Base-by-base conservation (phyloP, 2,113 vertebrate genomes). In the Tyrannus savana region DNA sequence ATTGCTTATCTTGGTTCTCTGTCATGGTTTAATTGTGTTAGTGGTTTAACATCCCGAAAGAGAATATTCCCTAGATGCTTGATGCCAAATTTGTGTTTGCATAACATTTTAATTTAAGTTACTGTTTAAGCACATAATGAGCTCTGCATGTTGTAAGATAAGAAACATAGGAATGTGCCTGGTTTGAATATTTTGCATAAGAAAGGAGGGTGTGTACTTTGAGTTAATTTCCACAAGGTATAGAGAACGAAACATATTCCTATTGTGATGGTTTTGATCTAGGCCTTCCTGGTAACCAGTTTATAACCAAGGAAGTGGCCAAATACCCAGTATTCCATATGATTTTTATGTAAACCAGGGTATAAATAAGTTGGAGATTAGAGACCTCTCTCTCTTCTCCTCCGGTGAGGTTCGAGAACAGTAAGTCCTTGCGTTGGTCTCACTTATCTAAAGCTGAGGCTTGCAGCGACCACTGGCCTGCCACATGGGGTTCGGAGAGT, bases 71-170 rank as follows among this genome's bases (percentile, higher is more conserved):
- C n/a, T 69, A 68, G 47, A 28, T 84, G 7, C 11, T 92, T 56
- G 53, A 86, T 22, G 6, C 30, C 33, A 83, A 85, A 66, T 80
- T 59, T 67, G 2, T 87, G 24, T 95, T 96, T 96, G 53, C n/a
- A 47, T 74, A 75, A 42, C 21, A n/a, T 89, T 96, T 87, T 76
- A 78, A 88, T 81, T 88, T 67, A 92, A 92, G 62, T 64, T 89
- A 67, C 24, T 79, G 22, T 33, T 91, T 79, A 77, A 62, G 5
- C 23, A 49, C n/a, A 37, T 72, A 86, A 93, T 30, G 28, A 86
- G 27, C 4, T 81, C 39, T 90, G 50, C 7, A 49, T 56, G 24
- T 86, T 44, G 5, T 31, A 46, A 85, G 27, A 78, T 55, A 79
- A 89, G 95, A 89, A 77, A 68, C 18, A 30, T 12, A 76, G 69